Conservation (phyloP, 2,888 invertebrate genomes). For the Caenorhabditis sp. region DNA sequence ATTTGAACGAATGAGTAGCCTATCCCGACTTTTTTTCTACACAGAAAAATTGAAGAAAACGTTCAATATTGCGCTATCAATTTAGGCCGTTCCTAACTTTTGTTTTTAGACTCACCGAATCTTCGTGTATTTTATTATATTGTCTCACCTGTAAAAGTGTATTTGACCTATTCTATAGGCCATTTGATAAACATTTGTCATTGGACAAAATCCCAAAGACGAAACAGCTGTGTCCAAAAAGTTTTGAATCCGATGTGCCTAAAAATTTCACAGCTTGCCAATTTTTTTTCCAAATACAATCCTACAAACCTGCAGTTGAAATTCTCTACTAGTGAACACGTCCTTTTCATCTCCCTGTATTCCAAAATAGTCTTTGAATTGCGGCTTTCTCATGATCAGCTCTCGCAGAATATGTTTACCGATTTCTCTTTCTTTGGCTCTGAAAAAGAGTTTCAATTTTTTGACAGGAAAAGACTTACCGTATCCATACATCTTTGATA, state of each 20-base stretch:
- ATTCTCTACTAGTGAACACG: constrained; percentile 34
- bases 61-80: no score
- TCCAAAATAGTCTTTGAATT: constrained; percentile 47
- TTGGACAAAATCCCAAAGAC: constrained; percentile 44
- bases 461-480: constrained; percentile 20
- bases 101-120: no score
- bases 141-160: constrained; percentile 45
- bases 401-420: constrained; percentile 45
- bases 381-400: constrained; percentile 42
- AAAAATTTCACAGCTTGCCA: not conserved
- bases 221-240: constrained; percentile 47
- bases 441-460: no score
- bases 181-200: constrained; percentile 38
- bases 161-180: constrained; percentile 51
- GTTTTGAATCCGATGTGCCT: constrained; percentile 47
- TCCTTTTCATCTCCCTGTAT: constrained; percentile 41
- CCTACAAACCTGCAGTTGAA: constrained; percentile 23
- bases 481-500: constrained; percentile 30
- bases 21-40: not conserved
- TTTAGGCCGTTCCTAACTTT: no score
- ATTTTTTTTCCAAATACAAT: not conserved
- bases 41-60: no score
- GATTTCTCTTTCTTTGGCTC: constrained; percentile 46
- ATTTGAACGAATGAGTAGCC: not conserved
- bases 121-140: no score